Conservation (phyloP, 2,888 invertebrate genomes). For the Catotricha subobsoleta region DNA sequence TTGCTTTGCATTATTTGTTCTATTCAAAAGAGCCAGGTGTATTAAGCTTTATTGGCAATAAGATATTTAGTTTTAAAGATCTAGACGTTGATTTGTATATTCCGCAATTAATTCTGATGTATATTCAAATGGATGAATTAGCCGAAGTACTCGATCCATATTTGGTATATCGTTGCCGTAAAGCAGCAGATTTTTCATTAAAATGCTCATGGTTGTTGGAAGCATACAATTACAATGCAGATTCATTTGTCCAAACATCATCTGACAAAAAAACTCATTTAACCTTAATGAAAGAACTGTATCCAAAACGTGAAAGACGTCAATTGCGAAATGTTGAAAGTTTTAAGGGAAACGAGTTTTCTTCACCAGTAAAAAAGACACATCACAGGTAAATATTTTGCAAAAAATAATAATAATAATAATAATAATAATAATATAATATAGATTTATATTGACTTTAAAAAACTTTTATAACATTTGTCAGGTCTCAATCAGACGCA, state of each 20-base stretch:
- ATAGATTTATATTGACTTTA: not conserved
- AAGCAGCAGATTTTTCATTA: conserved; percentile 88
- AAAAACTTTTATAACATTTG: not conserved
- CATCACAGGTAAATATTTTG: conserved; percentile 35
- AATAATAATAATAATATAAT: not conserved
- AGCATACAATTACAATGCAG: conserved; percentile 46
- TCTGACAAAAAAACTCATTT: conserved; percentile 20
- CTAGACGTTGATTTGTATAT: conserved; percentile 92
- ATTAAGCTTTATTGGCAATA: conserved; percentile 92
- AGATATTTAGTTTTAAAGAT: conserved; percentile 86
- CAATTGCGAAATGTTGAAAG: conserved; percentile 12
- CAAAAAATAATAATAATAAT: not conserved
- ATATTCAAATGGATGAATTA: conserved; percentile 93
- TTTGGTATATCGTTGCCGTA: conserved; percentile 68
- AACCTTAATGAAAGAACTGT: conserved; percentile 28
- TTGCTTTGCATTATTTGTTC: conserved; percentile 95
- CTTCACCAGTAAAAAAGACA: conserved; percentile 45
- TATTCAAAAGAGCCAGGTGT: conserved; percentile 97
- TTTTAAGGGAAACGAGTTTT: conserved; percentile 6
- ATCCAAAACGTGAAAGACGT: conserved; percentile 25
- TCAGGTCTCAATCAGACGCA: conserved; percentile 54
- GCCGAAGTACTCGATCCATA: conserved; percentile 84
- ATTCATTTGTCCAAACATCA: conserved; percentile 15
- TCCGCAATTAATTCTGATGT: conserved; percentile 95
- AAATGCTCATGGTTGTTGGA: conserved; percentile 93